Percentiles rank a stretch among this genome's conserved stretches.
Conservation (phyloP, 2,888 invertebrate species). For the Thereva unica region DNA sequence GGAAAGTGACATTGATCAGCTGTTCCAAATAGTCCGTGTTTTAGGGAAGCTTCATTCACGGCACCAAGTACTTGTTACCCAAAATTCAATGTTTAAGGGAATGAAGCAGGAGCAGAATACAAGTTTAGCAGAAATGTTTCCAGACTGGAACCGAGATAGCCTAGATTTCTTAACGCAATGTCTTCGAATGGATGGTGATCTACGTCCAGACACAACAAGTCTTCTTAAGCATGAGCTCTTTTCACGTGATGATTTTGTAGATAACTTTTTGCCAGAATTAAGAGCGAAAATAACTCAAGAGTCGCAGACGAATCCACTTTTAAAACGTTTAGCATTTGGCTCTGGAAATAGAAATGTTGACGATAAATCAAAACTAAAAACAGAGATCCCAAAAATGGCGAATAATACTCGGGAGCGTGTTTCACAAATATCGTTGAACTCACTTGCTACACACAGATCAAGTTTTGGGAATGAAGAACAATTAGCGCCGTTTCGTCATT, state of each 20-base stretch:
- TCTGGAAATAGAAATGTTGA: constrained; percentile 37
- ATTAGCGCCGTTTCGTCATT: constrained; percentile 39
- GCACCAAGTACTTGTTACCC: constrained; percentile 59
- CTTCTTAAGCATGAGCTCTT: constrained; percentile 72
- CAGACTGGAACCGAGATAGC: constrained; percentile 57
- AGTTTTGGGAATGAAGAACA: constrained; percentile 39
- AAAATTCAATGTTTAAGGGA: constrained; percentile 58
- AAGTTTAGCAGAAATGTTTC: constrained; percentile 55
- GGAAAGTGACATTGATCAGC: constrained; percentile 87
- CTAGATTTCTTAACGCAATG: constrained; percentile 60
- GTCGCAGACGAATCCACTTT: constrained; percentile 62
- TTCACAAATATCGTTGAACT: constrained; percentile 38
- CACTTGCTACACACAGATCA: constrained; percentile 28
- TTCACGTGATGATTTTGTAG: constrained; percentile 67
- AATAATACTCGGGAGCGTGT: constrained; percentile 33
- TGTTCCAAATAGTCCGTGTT: constrained; percentile 78
- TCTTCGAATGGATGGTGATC: constrained; percentile 67
- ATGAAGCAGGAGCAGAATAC: constrained; percentile 52
- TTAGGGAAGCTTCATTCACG: constrained; percentile 66
- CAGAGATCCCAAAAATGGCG: constrained; percentile 20
- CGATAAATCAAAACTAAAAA: constrained; percentile 27
- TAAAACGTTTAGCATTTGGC: constrained; percentile 47
- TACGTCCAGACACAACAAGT: constrained; percentile 65
- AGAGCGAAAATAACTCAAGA: constrained; percentile 68
- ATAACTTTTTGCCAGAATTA: constrained; percentile 68